phyloP scores from a whole-genome alignment of 2,113 vertebrate species.

The Cyanoderma ruficeps region DNA sequence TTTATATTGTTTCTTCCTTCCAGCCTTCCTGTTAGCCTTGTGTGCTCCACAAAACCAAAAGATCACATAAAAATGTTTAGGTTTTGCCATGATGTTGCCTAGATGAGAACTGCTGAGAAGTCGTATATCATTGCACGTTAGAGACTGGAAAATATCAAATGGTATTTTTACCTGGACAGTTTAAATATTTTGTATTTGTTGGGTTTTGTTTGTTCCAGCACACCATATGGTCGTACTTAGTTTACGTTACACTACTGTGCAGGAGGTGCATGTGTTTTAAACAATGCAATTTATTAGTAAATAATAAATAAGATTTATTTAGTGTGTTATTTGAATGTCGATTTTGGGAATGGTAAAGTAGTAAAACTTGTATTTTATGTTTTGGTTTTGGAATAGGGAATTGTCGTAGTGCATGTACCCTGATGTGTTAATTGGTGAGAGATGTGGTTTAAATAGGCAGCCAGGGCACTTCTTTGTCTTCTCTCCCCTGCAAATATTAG shows the following conservation, averaged over 20 bases:
- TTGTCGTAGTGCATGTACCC: neutral
- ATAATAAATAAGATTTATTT: neutral
- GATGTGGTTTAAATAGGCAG: neutral
- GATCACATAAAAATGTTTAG: neutral
- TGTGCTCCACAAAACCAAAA: neutral
- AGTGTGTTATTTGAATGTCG: neutral
- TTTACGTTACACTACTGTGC: neutral
- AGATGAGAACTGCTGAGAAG: neutral
- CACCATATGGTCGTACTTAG: neutral
- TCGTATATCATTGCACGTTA: neutral
- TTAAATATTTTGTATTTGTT: neutral
- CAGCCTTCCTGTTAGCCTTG: rapidly evolving
- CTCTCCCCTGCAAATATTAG: neutral
- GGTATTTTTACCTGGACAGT: neutral
- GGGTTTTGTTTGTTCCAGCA: neutral
- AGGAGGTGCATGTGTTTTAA: neutral
- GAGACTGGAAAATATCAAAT: neutral
- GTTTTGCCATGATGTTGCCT: neutral
- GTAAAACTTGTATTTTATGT: neutral
- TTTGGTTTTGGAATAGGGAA: neutral
- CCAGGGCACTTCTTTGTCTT: neutral
- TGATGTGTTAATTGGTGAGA: neutral
- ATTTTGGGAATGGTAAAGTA: neutral
- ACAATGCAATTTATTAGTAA: neutral
- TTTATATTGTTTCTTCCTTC: neutral